Evolutionary conservation across 1,140 invertebrate genomes (phyloP).

Genomic region (Sinonovacula constricta): DNA sequence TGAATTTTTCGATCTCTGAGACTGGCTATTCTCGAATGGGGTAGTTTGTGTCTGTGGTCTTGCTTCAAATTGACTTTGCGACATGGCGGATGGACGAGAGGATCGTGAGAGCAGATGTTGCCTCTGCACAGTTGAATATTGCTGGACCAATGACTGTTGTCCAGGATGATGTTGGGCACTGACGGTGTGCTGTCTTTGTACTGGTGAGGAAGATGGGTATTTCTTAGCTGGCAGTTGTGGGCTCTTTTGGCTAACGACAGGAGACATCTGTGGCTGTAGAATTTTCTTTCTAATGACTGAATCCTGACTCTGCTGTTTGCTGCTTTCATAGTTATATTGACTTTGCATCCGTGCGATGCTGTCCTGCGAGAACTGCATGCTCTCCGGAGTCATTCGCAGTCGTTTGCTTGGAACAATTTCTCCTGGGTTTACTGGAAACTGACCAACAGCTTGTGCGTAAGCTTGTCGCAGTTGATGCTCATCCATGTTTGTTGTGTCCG

Average conservation of each 20-base stretch:
- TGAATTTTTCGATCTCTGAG: too few species aligned
- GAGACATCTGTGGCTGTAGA: too few species aligned
- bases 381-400: background rate
- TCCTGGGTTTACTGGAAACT: too few species aligned
- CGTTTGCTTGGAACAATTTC: too few species aligned
- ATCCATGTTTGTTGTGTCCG: slow-evolving; percentile 49
- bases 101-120: background rate
- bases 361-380: background rate
- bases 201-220: background rate
- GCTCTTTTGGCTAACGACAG: too few species aligned
- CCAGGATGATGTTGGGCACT: background rate
- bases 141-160: background rate
- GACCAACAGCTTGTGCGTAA: background rate
- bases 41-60: background rate
- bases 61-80: background rate
- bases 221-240: background rate
- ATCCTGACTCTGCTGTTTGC: background rate
- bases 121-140: background rate
- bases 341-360: background rate
- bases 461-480: background rate
- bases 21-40: background rate
- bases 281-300: background rate
- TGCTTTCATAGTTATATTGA: background rate
- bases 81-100: background rate
- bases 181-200: background rate